Conservation (phyloP, 2,888 invertebrate species). For the Toxonevra muliebris region DNA sequence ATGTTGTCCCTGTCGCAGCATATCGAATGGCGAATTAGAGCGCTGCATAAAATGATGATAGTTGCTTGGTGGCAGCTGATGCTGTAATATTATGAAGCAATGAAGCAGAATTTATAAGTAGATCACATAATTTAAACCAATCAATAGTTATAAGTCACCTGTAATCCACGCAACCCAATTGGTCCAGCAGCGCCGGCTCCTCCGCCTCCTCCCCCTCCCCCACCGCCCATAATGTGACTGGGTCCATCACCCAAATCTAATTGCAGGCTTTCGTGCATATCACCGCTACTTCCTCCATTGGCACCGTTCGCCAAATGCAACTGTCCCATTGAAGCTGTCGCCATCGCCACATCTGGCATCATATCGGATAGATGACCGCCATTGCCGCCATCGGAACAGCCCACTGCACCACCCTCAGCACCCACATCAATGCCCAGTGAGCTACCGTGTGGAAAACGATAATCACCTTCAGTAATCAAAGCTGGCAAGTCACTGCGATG, state of each 20-base stretch:
- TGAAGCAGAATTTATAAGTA: constrained; percentile 9
- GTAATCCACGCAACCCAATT: constrained; percentile 59
- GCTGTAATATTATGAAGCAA: constrained; percentile 45
- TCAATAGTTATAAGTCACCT: constrained; percentile 47
- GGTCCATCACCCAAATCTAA: constrained; percentile 83
- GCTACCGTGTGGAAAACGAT: constrained; percentile 58
- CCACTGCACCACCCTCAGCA: constrained; percentile 62
- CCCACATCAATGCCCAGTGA: constrained; percentile 51
- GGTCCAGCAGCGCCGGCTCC: constrained; percentile 53
- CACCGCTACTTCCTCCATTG: constrained; percentile 50
- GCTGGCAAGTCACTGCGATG: constrained; percentile 73
- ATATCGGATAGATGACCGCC: constrained; percentile 80
- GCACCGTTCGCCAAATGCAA: constrained; percentile 67
- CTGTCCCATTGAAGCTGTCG: constrained; percentile 78
- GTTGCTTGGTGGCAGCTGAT: constrained; percentile 61
- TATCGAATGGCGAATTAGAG: constrained; percentile 63
- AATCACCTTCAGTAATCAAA: constrained; percentile 73
- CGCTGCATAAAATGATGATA: constrained; percentile 65
- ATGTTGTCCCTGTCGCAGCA: constrained; percentile 60
- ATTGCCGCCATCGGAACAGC: constrained; percentile 69
- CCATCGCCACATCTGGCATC: constrained; percentile 95
- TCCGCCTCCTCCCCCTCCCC: constrained; percentile 35
- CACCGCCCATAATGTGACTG: constrained; percentile 68
- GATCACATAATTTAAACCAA: background rate
- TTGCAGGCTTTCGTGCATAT: constrained; percentile 70